These are phyloP conservation scores for Colletes latitarsis DNA, from an alignment of 1,140 invertebrate species.

Conservation along the genomic window DNA sequence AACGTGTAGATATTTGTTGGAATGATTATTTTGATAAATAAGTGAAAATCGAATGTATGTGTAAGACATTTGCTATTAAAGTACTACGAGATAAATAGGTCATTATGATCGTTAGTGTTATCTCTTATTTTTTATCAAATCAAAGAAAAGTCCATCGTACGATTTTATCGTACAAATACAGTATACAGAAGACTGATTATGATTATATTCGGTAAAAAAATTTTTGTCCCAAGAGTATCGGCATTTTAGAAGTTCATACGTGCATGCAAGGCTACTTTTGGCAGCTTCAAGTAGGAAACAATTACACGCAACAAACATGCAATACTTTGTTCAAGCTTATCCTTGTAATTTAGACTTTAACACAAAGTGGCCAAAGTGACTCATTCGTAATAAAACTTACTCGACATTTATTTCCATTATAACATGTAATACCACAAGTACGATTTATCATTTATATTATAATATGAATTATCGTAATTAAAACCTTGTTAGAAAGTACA, in stretches of 20 bases:
- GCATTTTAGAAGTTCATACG: no score
- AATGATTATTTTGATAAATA: background rate
- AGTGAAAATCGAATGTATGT: background rate
- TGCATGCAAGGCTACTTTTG: no score
- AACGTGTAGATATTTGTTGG: background rate
- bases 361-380: no score
- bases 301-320: background rate
- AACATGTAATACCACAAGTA: background rate
- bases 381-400: no score
- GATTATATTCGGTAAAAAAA: background rate
- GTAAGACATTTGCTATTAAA: background rate
- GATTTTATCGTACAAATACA: conserved; percentile 13
- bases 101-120: background rate
- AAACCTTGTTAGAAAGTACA: background rate
- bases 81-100: background rate
- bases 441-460: background rate
- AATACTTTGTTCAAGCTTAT: background rate
- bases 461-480: background rate
- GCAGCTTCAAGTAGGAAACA: no score
- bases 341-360: background rate
- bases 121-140: conserved; percentile 1
- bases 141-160: conserved; percentile 22
- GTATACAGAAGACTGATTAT: background rate
- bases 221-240: no score
- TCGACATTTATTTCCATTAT: background rate